Conservation (phyloP, 2,113 vertebrate species). For the Anhinga anhinga region DNA sequence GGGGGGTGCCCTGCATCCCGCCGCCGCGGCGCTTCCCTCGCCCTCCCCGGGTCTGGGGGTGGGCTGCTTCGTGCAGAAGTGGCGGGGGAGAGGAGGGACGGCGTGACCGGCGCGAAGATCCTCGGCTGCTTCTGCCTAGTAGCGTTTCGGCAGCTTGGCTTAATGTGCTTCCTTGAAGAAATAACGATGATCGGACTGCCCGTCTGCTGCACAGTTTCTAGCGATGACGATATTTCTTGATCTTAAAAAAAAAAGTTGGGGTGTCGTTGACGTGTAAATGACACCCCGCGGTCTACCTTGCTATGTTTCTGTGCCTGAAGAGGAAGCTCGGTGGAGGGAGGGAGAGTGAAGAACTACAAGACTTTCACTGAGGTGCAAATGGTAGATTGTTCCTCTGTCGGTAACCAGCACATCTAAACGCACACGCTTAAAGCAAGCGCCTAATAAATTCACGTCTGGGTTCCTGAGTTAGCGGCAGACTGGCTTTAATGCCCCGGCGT, state of each 20-base stretch:
- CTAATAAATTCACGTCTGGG: fast-evolving
- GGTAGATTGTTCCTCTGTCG: background rate
- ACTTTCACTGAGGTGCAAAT: fast-evolving
- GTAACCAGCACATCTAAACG: too few species aligned
- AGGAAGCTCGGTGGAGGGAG: background rate
- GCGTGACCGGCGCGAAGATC: background rate
- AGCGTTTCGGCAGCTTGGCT: background rate
- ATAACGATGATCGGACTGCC: fast-evolving
- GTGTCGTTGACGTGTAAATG: background rate
- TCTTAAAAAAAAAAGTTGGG: background rate
- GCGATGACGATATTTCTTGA: fast-evolving
- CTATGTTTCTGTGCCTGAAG: background rate
- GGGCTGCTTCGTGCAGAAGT: background rate
- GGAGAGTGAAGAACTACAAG: background rate
- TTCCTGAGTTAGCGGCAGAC: background rate
- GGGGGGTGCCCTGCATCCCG: too few species aligned
- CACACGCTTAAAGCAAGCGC: fast-evolving
- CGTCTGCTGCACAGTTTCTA: fast-evolving
- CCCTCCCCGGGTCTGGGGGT: background rate
- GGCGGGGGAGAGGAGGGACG: background rate
- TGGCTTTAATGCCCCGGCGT: fast-evolving
- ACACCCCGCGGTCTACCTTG: fast-evolving
- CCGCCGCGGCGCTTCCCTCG: fast-evolving
- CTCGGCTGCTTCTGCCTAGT: background rate
- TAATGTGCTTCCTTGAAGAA: fast-evolving